Percentiles rank a stretch among this genome's conserved stretches.
Evolutionary conservation across 2,113 vertebrate species (phyloP).

Genomic region (Sorex araneus): DNA sequence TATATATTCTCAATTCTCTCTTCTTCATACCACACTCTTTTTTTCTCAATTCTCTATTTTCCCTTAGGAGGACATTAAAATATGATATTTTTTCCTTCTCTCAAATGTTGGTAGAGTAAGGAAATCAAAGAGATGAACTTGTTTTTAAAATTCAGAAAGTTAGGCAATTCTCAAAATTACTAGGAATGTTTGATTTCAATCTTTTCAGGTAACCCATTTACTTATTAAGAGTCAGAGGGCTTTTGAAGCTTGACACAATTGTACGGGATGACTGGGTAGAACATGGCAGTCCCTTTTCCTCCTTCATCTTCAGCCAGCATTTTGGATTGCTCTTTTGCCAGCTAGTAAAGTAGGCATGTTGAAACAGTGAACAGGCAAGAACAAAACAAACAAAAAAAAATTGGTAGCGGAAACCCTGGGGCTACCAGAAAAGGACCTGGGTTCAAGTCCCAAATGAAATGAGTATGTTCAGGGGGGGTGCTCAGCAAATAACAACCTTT

Average conservation of each 20-base stretch:
- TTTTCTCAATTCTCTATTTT: slow-evolving; percentile 62
- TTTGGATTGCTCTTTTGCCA: slow-evolving; percentile 73
- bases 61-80: slow-evolving; percentile 64
- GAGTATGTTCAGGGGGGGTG: background rate
- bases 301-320: slow-evolving; percentile 69
- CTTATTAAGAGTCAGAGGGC: slow-evolving; percentile 78
- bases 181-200: slow-evolving; percentile 79
- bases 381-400: background rate
- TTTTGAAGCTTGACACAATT: slow-evolving; percentile 77
- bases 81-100: slow-evolving; percentile 2
- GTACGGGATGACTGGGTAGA: slow-evolving; percentile 77
- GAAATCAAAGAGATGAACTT: slow-evolving; percentile 68
- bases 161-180: slow-evolving; percentile 77
- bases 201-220: slow-evolving; percentile 81
- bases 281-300: slow-evolving; percentile 53
- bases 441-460: slow-evolving; percentile 22
- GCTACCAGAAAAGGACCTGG: background rate
- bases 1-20: slow-evolving; percentile 5
- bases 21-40: background rate
- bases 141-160: slow-evolving; percentile 43
- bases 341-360: slow-evolving; percentile 64
- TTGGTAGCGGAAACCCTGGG: slow-evolving; percentile 14
- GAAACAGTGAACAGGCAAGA: slow-evolving; percentile 66
- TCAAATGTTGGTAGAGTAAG: slow-evolving; percentile 21
- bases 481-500: background rate